Evolutionary conservation across 2,797 vertebrate species (phyloP).

Genomic region (Buphagus erythrorhynchus): DNA sequence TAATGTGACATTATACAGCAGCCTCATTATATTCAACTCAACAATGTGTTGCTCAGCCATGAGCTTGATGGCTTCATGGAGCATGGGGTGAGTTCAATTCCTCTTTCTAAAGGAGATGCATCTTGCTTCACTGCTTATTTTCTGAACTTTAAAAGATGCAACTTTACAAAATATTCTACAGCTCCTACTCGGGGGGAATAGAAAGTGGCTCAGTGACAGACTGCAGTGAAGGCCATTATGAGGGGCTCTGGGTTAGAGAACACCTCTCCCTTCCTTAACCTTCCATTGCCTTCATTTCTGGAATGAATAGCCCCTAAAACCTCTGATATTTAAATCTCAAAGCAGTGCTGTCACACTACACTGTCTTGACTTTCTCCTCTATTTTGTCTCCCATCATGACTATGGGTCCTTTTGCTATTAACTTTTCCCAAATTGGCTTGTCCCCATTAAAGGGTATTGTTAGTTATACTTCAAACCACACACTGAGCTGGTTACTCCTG

Average conservation of each 20-base stretch:
- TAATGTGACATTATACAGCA: conserved; percentile 22
- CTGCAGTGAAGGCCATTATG: background rate
- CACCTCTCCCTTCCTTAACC: background rate
- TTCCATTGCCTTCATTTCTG: background rate
- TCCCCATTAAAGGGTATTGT: background rate
- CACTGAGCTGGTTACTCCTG: background rate
- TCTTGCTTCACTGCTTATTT: conserved; percentile 47
- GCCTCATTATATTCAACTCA: conserved; percentile 33
- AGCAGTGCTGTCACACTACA: background rate
- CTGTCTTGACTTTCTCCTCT: background rate
- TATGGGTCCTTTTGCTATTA: background rate
- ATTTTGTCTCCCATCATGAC: background rate
- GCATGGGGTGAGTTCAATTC: conserved; percentile 16
- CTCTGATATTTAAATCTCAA: background rate
- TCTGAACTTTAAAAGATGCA: conserved; percentile 27
- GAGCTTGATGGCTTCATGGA: conserved; percentile 37
- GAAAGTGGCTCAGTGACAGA: background rate
- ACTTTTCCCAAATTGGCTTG: background rate
- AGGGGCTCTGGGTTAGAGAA: background rate
- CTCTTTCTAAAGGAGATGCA: conserved; percentile 1
- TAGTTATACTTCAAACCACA: background rate
- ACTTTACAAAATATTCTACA: conserved; percentile 20
- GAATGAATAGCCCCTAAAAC: background rate
- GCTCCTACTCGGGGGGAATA: background rate
- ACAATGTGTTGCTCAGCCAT: conserved; percentile 3